Conservation (phyloP, 2,888 invertebrate genomes). For the Eupithecia inturbata region DNA sequence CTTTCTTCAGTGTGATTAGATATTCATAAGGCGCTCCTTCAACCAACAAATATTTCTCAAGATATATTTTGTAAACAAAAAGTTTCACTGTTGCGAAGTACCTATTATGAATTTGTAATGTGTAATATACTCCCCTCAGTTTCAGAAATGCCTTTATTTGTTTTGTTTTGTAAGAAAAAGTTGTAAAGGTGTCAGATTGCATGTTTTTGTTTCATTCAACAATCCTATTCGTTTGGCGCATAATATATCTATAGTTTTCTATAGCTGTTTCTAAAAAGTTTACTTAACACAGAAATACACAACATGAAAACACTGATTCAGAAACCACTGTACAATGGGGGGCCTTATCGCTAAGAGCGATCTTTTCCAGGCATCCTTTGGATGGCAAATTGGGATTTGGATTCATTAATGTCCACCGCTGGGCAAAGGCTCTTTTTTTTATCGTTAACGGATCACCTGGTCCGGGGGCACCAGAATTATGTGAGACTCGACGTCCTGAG, state of each 20-base stretch:
- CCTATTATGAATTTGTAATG: slow-evolving; percentile 67
- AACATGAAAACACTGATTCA: not conserved
- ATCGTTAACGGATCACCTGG: no score
- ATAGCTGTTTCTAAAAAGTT: no score
- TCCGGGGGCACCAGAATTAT: no score
- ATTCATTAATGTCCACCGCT: no score
- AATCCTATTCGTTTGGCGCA: not conserved
- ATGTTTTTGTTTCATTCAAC: not conserved
- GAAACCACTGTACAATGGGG: not conserved
- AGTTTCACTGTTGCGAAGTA: slow-evolving; percentile 60
- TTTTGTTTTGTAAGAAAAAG: slow-evolving; percentile 40
- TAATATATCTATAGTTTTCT: no score
- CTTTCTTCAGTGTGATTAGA: slow-evolving; percentile 71
- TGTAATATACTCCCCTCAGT: slow-evolving; percentile 28
- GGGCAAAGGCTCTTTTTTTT: no score
- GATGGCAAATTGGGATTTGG: not conserved
- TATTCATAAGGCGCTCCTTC: slow-evolving; percentile 71
- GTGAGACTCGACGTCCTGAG: no score
- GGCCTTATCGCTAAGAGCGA: not conserved
- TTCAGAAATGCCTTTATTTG: slow-evolving; percentile 50
- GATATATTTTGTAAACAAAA: slow-evolving; percentile 72
- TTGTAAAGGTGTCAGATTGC: slow-evolving; percentile 18
- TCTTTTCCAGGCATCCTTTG: not conserved
- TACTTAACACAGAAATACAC: not conserved
- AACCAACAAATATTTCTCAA: slow-evolving; percentile 56